phyloP scores from a whole-genome alignment of 2,888 invertebrate species.

The Euplagia quadripunctaria region DNA sequence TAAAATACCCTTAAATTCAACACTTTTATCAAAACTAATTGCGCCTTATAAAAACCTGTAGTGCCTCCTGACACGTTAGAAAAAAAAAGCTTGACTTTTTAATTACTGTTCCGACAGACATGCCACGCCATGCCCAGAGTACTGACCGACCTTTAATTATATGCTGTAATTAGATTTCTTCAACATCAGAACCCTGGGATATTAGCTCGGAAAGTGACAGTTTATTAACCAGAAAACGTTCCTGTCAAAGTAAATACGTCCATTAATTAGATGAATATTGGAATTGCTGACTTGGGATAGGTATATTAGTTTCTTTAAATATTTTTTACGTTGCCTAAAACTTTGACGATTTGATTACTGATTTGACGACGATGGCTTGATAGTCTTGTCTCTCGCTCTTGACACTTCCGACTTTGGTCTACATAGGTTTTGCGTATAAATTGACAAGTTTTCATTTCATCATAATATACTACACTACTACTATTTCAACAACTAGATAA shows the following conservation, averaged over 20 bases:
- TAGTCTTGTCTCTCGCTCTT: not conserved
- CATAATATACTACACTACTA: not conserved
- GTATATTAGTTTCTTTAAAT: not conserved
- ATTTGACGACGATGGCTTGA: not conserved
- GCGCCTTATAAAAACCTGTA: not conserved
- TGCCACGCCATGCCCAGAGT: constrained; percentile 55
- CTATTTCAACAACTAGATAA: no score
- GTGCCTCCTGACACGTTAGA: constrained; percentile 25
- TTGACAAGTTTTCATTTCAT: not conserved
- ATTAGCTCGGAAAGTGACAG: constrained; percentile 38
- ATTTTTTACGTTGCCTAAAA: not conserved
- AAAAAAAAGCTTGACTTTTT: constrained; percentile 63
- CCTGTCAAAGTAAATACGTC: not conserved
- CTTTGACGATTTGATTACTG: not conserved
- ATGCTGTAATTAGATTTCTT: constrained; percentile 76
- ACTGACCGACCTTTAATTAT: constrained; percentile 72
- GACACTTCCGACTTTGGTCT: not conserved
- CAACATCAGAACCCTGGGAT: constrained; percentile 49
- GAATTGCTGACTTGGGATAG: not conserved
- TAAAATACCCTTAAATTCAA: not conserved
- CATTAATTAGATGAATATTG: not conserved
- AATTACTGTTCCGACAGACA: constrained; percentile 69
- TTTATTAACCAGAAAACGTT: constrained; percentile 22
- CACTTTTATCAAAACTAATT: not conserved
- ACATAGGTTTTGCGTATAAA: not conserved